phyloP scores from a whole-genome alignment of 2,113 vertebrate species.

The Corvus moneduloides region DNA sequence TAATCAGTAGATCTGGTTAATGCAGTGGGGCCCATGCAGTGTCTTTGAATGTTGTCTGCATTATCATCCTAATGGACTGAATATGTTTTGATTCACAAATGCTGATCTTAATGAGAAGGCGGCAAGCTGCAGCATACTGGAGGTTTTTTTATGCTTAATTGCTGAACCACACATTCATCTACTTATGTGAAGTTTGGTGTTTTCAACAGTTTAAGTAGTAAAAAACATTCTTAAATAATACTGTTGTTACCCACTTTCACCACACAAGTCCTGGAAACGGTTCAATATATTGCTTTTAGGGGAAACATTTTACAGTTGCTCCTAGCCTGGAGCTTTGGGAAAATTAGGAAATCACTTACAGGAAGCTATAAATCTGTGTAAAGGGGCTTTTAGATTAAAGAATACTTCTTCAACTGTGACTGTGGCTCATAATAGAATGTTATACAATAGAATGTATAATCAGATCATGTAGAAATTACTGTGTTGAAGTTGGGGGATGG shows the following conservation, averaged over 20 bases:
- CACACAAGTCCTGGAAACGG: neutral
- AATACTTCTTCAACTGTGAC: neutral
- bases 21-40: neutral
- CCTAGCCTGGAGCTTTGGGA: neutral
- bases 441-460: neutral
- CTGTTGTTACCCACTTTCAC: neutral
- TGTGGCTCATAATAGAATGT: neutral
- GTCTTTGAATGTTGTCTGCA: neutral
- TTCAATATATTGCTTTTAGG: neutral
- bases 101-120: neutral
- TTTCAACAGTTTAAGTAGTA: neutral
- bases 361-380: neutral
- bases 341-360: neutral
- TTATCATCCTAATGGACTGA: neutral
- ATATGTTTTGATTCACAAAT: neutral
- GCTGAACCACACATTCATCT: neutral
- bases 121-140: neutral
- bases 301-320: neutral
- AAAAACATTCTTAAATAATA: neutral
- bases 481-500: neutral
- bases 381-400: neutral
- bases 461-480: neutral
- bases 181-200: neutral
- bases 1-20: neutral
- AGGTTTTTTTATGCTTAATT: neutral